Base-by-base conservation (phyloP, 1,140 invertebrate genomes). In the Meloidogyne exigua region DNA sequence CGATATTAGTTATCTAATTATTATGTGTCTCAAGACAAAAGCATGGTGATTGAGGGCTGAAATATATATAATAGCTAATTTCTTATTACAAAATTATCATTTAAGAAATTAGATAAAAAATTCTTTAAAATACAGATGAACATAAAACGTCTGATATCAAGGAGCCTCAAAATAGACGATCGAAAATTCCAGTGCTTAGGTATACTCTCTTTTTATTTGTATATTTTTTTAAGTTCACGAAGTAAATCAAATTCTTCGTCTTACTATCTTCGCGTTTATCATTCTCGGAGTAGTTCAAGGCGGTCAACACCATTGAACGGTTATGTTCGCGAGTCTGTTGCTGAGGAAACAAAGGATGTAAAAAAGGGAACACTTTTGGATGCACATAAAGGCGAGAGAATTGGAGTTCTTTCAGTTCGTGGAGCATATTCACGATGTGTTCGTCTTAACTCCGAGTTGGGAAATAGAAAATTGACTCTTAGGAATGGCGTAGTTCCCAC, bases 361-460 rank as follows among this genome's bases (percentile, higher is more conserved):
- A 26, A 74, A 36, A 36, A 25, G 10, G 72, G 68, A 12, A 76
- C 69, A 9, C 36, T 83, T 23, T 70, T 82, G 44, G 26, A 84
- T 28, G 42, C 86, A 18, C n/a, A 63, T n/a, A 68, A 70, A 42
- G 81, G 81, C 13, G 81, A 82, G 32, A 25, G 32, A n/a, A 82
- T 82, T 28, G 82, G 81, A 12, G 80, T 82, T 11, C 28, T 82
- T 28, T 23, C 75, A 21, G 44, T 81, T 11, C 83, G 83, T 15
- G 83, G 83, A 23, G n/a, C 28, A 13, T 81, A 72, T 36, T 57
- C 81, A 21, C 83, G 84, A 23, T 83, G 81, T 32, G 66, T 36
- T 49, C 83, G 81, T 2, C 39, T 76, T 28, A 23, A 21, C 7
- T 18, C 36, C 12, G n/a, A 23, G 10, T 28, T 75, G 28, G 28